Base-by-base conservation (phyloP, 2,888 invertebrate genomes). In the Orthonychiurus folsomi region DNA sequence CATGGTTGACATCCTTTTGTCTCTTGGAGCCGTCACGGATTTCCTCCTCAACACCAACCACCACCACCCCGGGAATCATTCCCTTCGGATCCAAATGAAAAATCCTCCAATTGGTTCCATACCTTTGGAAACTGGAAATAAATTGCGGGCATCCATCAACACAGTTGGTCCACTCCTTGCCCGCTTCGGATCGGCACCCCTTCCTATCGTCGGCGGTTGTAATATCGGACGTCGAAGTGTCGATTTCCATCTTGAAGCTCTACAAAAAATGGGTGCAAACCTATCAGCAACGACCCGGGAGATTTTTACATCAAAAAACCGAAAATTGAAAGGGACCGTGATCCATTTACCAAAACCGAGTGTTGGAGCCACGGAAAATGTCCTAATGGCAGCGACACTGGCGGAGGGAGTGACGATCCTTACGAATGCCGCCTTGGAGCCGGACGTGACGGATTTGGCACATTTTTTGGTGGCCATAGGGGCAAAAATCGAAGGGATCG, bases 301-400 rank as follows among this genome's bases (percentile, higher is more conserved):
- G 48, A 48, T 48, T 48, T 15, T 37, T 37, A 9, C 37, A 37
- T 37, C 37, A 37, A 37, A 37, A 12, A 52, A 20, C 5, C n/a
- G 9, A 5, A 52, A 23, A 23, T 23, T 52, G n/a, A 5, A 52
- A 20, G 52, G 52, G 20, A 3, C 9, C 5, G 20, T 52, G 20
- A 52, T 52, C n/a, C 20, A 52, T 9, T 20, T 52, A 21, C 5
- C 5, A 52, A 5, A 20, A 20, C 52, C 52, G 20, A 52, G 52
- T 52, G 52, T 52, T 5, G 52, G 52, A 21, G 52, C 52, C 20
- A 52, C 52, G 9, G 52, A 52, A 52, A 52, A 52, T 23, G 20
- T 52, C 20, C 24, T 52, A 3, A 52, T 52, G 52, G 52, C 52
- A 20, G 52, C 52, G 3, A 12, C 52, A 5, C 24, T 52, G 24